Conservation (phyloP, 2,888 invertebrate species). For the Rhagium mordax region DNA sequence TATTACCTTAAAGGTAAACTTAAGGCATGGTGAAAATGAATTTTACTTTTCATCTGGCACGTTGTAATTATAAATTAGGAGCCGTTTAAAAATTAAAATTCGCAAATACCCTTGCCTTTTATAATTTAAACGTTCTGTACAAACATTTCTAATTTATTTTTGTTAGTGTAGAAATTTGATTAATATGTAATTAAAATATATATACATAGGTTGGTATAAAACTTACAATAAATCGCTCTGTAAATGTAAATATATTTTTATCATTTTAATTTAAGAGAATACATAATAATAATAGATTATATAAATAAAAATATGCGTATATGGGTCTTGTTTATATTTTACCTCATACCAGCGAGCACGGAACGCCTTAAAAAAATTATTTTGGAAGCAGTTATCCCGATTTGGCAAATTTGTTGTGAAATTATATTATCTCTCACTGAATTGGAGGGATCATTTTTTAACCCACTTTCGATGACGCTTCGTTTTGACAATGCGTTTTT, state of each 20-base stretch:
- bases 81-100: neutral
- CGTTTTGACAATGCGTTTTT: neutral
- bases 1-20: too few relatives aligned
- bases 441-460: too few relatives aligned
- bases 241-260: conserved; percentile 32
- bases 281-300: conserved; percentile 6
- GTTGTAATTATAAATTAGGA: neutral
- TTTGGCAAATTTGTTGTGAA: too few relatives aligned
- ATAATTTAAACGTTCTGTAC: neutral
- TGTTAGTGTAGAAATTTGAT: neutral
- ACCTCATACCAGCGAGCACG: neutral
- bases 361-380: neutral
- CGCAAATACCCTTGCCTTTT: neutral
- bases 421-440: too few relatives aligned
- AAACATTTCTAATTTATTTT: neutral
- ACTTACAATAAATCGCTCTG: conserved; percentile 2
- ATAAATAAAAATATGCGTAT: conserved; percentile 23
- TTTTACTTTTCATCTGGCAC: neutral
- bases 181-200: neutral
- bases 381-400: too few relatives aligned
- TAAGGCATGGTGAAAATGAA: neutral
- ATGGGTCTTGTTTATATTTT: neutral
- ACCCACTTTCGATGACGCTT: neutral
- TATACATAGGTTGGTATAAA: conserved; percentile 1
- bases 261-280: conserved; percentile 22